Conservation (phyloP, 92 coral and sea anemone species). For the Plumapathes pennacea region DNA sequence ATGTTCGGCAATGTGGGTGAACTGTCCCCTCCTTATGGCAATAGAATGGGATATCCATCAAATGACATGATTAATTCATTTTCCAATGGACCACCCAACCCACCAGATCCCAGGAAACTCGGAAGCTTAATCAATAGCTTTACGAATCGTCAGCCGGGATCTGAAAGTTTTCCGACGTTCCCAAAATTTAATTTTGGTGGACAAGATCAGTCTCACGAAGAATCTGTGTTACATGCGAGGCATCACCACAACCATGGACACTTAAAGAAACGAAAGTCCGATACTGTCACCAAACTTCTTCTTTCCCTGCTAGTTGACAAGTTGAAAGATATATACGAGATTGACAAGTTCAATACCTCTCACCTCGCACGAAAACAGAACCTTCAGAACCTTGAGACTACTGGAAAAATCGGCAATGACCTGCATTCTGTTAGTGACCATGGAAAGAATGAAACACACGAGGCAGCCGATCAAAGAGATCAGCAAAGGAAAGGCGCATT, state of each 20-base stretch:
- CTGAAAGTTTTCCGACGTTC: slow-evolving; percentile 26
- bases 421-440: slow-evolving; percentile 21
- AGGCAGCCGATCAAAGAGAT: not conserved
- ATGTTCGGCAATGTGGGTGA: slow-evolving; percentile 83
- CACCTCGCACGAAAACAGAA: slow-evolving; percentile 10
- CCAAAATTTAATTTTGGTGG: slow-evolving; percentile 8
- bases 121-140: slow-evolving; percentile 1
- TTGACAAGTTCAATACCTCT: slow-evolving; percentile 57
- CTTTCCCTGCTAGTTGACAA: slow-evolving; percentile 76
- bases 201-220: slow-evolving; percentile 5
- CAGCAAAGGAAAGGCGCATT: slow-evolving; percentile 15
- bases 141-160: not conserved
- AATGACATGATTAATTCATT: slow-evolving; percentile 3
- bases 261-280: slow-evolving; percentile 27
- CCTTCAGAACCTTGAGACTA: slow-evolving; percentile 35
- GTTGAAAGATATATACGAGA: slow-evolving; percentile 80
- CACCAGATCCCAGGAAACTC: not conserved
- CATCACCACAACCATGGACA: slow-evolving; percentile 30
- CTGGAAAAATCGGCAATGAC: slow-evolving; percentile 56
- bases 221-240: slow-evolving; percentile 12
- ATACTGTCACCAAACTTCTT: slow-evolving; percentile 54
- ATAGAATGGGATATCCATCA: slow-evolving; percentile 8
- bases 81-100: slow-evolving; percentile 5
- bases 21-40: slow-evolving; percentile 29
- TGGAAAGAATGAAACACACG: slow-evolving; percentile 8